Base-by-base conservation (phyloP, 2,113 vertebrate genomes). In the Sebastes schlegelii region DNA sequence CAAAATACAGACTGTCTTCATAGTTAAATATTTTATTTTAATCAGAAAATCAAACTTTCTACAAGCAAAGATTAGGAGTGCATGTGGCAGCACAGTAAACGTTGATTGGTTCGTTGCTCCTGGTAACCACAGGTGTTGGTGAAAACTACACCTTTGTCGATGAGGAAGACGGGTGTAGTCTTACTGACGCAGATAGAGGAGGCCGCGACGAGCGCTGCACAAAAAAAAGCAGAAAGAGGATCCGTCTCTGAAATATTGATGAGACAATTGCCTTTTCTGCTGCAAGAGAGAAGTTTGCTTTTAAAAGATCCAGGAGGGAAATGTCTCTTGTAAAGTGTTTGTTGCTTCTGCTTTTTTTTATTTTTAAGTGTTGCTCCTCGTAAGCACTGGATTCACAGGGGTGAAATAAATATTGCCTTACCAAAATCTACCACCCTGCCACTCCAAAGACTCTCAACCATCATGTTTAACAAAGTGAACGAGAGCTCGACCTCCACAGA, bases 221-320 rank as follows among this genome's bases (percentile, higher is more conserved):
- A 82, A 42, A 79, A 85, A 62, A 77, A 86, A 78, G 77, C 75
- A 61, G 91, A 89, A 91, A 93, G 80, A 81, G 52, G 84, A 93
- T 88, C 91, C 2, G 68, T 60, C 55, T 82, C 52, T 93, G 80
- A 93, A 95, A 93, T 93, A 93, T 93, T 94, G 76, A 95, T 92
- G 90, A 89, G 77, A 61, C 58, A 34, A 11, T 68, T 12, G 73
- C 48, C 14, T 82, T 88, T 85, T 80, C 75, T 89, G 66, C 79
- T 69, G 65, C 68, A 43, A 49, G 48, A 80, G 34, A 78, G 65
- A 76, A 65, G 67, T 61, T 52, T 0, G 40, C 76, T 86, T 90
- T 78, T 40, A 52, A 40, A 77, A 45, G 61, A 58, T 55, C 54
- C 66, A 21, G 8, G 11, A 71, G 74, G 71, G 73, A 79, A 45